Evolutionary conservation across 2,888 invertebrate genomes (phyloP).

Genomic region (Sphaerophoria rueppellii): DNA sequence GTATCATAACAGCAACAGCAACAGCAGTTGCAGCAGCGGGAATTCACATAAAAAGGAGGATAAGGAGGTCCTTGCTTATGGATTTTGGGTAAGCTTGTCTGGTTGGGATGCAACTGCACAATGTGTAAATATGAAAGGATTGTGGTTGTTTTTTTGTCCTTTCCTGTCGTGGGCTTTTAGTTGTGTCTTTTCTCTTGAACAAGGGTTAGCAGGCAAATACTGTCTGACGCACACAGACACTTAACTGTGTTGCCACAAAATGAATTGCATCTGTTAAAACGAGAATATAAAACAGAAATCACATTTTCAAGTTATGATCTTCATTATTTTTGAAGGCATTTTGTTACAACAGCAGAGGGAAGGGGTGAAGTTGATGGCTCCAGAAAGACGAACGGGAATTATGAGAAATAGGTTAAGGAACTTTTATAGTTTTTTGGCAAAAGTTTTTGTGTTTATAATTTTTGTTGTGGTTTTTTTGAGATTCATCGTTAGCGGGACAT

Average conservation of each 20-base stretch:
- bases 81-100: conserved; percentile 54
- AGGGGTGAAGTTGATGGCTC: background rate
- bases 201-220: conserved; percentile 7
- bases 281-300: conserved; percentile 67
- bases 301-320: conserved; percentile 59
- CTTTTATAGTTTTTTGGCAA: conserved; percentile 14
- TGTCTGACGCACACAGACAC: conserved; percentile 47
- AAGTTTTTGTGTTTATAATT: background rate
- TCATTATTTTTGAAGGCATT: conserved; percentile 34
- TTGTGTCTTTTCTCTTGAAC: conserved; percentile 16
- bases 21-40: conserved; percentile 15
- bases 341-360: background rate
- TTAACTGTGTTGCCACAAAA: conserved; percentile 56
- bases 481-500: conserved; percentile 6
- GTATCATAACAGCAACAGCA: conserved; percentile 50
- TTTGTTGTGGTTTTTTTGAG: conserved; percentile 8
- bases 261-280: conserved; percentile 70
- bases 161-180: conserved; percentile 33
- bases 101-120: conserved; percentile 61
- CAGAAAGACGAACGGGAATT: background rate
- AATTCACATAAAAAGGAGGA: conserved; percentile 2
- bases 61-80: conserved; percentile 34
- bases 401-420: conserved; percentile 30
- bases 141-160: conserved; percentile 5
- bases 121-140: conserved; percentile 67